These are phyloP conservation scores for Rhyacichthys aspro DNA, from an alignment of 2,797 vertebrate species.

Conservation along the genomic window DNA sequence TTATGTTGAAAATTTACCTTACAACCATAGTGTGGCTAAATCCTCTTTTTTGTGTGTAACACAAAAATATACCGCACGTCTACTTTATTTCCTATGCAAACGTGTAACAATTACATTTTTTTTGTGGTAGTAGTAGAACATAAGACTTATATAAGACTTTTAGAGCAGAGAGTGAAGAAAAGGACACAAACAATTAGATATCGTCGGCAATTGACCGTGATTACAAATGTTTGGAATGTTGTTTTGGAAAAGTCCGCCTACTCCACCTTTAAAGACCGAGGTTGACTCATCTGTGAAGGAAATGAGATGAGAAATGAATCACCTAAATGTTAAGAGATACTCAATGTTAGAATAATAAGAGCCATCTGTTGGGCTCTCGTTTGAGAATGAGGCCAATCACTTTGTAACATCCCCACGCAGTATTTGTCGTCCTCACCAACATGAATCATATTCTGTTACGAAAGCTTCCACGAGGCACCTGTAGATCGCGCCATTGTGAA, in stretches of 20 bases:
- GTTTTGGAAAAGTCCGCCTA: conserved; percentile 1
- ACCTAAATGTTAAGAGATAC: conserved; percentile 42
- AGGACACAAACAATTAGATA: neutral
- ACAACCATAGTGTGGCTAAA: too few species aligned
- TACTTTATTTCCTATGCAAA: too few species aligned
- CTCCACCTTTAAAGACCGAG: conserved; percentile 37
- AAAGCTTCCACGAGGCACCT: conserved; percentile 29
- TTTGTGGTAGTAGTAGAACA: too few species aligned
- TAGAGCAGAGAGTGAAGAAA: neutral
- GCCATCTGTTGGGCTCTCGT: conserved; percentile 40
- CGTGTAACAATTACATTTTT: too few species aligned
- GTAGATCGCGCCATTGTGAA: conserved; percentile 22
- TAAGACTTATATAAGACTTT: too few species aligned
- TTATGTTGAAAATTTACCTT: too few species aligned
- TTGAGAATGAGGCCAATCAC: conserved; percentile 40
- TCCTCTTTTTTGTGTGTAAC: too few species aligned
- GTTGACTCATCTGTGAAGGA: conserved; percentile 49
- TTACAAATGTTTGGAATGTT: too few species aligned
- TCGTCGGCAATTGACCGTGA: neutral
- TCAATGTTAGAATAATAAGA: conserved; percentile 42
- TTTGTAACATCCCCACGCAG: conserved; percentile 26
- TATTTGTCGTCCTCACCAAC: conserved; percentile 17
- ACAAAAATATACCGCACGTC: too few species aligned
- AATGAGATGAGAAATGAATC: conserved; percentile 29
- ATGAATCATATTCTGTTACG: conserved; percentile 17